phyloP scores from a whole-genome alignment of 2,113 vertebrate genomes.

The Arvicanthis niloticus region DNA sequence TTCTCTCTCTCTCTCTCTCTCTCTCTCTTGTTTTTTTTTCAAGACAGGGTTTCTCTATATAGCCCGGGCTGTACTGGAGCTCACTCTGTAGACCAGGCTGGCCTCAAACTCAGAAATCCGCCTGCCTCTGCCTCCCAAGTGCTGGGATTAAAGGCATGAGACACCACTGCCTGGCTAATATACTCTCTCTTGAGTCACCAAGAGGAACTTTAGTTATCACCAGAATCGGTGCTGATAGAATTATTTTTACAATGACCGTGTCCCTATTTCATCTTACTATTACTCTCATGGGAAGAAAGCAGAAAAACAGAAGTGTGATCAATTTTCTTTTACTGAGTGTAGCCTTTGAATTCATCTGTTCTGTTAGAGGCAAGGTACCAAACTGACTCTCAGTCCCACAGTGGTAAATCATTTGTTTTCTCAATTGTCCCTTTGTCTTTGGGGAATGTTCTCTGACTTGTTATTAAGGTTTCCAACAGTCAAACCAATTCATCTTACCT shows the following conservation, averaged over 20 bases:
- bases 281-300: background rate
- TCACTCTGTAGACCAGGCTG: too few species aligned
- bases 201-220: background rate
- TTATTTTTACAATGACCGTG: background rate
- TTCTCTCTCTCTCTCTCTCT: too few species aligned
- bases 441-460: conserved; percentile 32
- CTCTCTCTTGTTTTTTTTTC: too few species aligned
- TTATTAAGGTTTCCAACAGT: background rate
- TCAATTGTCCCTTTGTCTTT: background rate
- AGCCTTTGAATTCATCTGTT: background rate
- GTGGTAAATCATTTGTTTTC: background rate
- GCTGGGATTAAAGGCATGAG: too few species aligned
- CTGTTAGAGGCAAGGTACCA: background rate
- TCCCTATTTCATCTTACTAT: background rate
- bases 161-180: too few species aligned
- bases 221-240: background rate
- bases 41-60: too few species aligned
- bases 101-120: too few species aligned
- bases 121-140: too few species aligned
- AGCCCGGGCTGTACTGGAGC: too few species aligned
- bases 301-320: background rate
- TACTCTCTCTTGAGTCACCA: background rate
- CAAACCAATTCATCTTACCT: conserved; percentile 82
- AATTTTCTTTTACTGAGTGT: background rate
- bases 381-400: background rate